Evolutionary conservation across 2,797 vertebrate genomes (phyloP).

Genomic region (Micromesistius poutassou): DNA sequence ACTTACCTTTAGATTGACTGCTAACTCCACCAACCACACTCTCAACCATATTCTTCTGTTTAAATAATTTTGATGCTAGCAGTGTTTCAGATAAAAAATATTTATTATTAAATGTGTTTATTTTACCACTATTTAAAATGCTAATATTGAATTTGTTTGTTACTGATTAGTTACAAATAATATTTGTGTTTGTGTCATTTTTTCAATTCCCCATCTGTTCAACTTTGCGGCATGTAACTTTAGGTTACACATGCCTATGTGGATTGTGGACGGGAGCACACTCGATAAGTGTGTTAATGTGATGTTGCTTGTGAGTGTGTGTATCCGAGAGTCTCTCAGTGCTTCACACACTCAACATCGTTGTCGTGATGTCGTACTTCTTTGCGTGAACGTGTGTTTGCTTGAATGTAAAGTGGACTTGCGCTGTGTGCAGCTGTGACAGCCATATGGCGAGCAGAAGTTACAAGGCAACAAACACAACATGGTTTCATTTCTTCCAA

Average conservation of each 20-base stretch:
- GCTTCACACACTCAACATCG: background rate
- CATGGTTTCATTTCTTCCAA: background rate
- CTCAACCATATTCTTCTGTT: no score
- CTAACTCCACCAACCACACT: no score
- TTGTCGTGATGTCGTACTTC: background rate
- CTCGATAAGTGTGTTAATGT: background rate
- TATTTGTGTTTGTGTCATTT: background rate
- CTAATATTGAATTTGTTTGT: no score
- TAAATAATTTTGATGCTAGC: no score
- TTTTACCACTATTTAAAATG: no score
- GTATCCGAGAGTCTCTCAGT: background rate
- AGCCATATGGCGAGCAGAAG: background rate
- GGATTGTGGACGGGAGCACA: background rate
- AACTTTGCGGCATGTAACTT: no score
- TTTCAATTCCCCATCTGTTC: no score
- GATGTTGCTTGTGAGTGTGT: background rate
- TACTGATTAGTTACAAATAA: no score
- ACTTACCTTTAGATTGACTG: no score
- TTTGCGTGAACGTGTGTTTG: background rate
- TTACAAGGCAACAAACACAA: background rate
- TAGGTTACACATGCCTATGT: background rate
- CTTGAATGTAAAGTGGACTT: background rate
- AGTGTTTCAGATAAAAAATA: no score
- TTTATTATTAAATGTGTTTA: no score
- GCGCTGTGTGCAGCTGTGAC: background rate